phyloP scores from a whole-genome alignment of 2,888 invertebrate genomes.

The Xanthia icteritia region DNA sequence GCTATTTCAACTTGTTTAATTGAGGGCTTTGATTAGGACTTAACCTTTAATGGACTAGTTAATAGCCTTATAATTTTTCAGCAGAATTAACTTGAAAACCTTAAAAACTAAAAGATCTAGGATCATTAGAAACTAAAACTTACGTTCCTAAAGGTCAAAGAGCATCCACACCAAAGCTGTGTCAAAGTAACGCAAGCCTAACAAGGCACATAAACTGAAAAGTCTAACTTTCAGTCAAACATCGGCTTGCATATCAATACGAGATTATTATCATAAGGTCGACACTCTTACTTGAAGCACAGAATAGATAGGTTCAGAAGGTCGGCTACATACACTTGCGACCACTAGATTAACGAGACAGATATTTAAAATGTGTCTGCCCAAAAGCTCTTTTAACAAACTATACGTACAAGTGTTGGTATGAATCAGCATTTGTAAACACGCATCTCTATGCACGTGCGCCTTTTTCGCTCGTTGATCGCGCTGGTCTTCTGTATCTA shows the following conservation, averaged over 20 bases:
- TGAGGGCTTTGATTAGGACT: too few relatives aligned
- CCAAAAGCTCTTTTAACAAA: too few relatives aligned
- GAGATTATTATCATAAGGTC: conserved; percentile 51
- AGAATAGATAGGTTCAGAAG: not conserved
- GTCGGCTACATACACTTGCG: not conserved
- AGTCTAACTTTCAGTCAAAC: conserved; percentile 38
- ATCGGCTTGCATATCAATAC: conserved; percentile 56
- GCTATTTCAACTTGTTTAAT: not conserved
- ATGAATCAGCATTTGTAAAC: not conserved
- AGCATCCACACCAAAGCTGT: conserved; percentile 8
- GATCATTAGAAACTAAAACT: too few relatives aligned
- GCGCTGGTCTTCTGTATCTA: not conserved
- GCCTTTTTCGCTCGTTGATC: not conserved
- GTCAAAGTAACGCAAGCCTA: conserved; percentile 31
- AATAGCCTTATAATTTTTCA: not conserved
- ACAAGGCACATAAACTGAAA: conserved; percentile 33
- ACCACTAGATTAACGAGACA: too few relatives aligned
- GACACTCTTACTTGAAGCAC: conserved; percentile 32
- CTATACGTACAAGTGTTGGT: not conserved
- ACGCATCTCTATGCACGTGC: not conserved
- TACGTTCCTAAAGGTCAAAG: conserved; percentile 13
- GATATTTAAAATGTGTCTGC: too few relatives aligned
- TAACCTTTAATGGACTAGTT: not conserved
- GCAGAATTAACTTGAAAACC: not conserved
- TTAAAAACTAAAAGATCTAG: not conserved